phyloP scores from a whole-genome alignment of 2,797 vertebrate genomes.

The Catostomus latipinnis region DNA sequence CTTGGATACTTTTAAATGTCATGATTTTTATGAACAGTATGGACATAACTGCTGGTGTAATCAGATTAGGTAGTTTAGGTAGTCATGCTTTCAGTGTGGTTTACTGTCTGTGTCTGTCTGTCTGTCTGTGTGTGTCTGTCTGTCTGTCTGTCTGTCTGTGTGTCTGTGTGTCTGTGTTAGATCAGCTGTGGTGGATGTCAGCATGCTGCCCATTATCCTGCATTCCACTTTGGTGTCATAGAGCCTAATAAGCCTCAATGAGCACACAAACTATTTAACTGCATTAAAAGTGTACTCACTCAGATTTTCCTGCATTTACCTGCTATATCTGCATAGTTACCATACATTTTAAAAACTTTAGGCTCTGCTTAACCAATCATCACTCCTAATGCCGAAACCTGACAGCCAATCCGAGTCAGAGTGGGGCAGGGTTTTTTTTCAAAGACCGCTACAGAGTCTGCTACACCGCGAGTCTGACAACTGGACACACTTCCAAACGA shows the following conservation, averaged over 20 bases:
- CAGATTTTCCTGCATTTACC: neutral
- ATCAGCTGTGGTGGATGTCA: constrained; percentile 51
- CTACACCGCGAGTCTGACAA: too few species aligned
- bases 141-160: too few species aligned
- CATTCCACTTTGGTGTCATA: constrained; percentile 68
- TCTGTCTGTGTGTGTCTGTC: constrained; percentile 6
- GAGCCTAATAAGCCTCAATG: constrained; percentile 77
- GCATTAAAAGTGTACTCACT: constrained; percentile 62
- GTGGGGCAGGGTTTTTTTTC: too few species aligned
- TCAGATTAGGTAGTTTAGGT: constrained; percentile 25
- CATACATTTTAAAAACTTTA: too few species aligned
- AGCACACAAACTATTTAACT: constrained; percentile 66
- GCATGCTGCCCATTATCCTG: constrained; percentile 67
- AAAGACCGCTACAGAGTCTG: too few species aligned
- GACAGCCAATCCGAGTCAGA: too few species aligned
- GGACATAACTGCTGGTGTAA: neutral
- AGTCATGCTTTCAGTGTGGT: constrained; percentile 35
- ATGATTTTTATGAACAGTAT: neutral
- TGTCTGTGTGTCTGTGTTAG: constrained; percentile 30
- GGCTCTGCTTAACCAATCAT: too few species aligned
- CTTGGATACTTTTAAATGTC: neutral
- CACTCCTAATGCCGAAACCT: too few species aligned
- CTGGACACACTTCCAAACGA: too few species aligned
- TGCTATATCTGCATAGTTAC: too few species aligned
- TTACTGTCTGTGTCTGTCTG: too few species aligned